Percentiles rank a stretch among this genome's conserved stretches.
These are phyloP conservation scores for Micoletzkya japonica DNA, from an alignment of 2,888 invertebrate species.

Conservation along the genomic window DNA sequence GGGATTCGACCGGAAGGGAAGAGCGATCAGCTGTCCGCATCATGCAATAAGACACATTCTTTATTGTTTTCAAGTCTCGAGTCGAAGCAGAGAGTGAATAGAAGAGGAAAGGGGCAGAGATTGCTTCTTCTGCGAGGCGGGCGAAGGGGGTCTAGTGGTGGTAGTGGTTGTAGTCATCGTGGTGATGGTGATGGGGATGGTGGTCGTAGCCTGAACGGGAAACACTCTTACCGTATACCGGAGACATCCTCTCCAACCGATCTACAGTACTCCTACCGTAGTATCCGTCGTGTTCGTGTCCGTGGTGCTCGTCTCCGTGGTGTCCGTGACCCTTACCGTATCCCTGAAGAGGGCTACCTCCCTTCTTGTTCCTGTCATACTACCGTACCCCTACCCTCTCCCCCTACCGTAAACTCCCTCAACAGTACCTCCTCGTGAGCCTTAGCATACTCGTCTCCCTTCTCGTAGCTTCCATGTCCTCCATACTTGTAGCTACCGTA, in stretches of 20 bases:
- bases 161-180: too few relatives aligned
- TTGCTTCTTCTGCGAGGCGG: too few relatives aligned
- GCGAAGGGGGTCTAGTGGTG: too few relatives aligned
- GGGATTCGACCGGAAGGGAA: neutral
- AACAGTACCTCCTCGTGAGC: slow-evolving; percentile 18
- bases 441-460: slow-evolving; percentile 27
- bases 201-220: too few relatives aligned
- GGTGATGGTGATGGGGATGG: too few relatives aligned
- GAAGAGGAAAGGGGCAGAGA: slow-evolving; percentile 8
- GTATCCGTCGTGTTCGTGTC: slow-evolving; percentile 16
- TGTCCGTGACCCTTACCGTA: too few relatives aligned
- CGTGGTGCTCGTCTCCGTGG: slow-evolving; percentile 20
- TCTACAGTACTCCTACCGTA: slow-evolving; percentile 14
- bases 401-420: neutral
- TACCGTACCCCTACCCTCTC: neutral
- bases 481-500: slow-evolving; percentile 28
- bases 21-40: too few relatives aligned
- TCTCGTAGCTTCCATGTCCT: slow-evolving; percentile 22
- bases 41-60: too few relatives aligned
- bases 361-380: neutral
- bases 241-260: too few relatives aligned
- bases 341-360: too few relatives aligned
- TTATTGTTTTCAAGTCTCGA: too few relatives aligned
- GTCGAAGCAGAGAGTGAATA: neutral
- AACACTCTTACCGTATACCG: too few relatives aligned